phyloP scores from a whole-genome alignment of 2,888 invertebrate species.

The Dorcus parallelipipedus region DNA sequence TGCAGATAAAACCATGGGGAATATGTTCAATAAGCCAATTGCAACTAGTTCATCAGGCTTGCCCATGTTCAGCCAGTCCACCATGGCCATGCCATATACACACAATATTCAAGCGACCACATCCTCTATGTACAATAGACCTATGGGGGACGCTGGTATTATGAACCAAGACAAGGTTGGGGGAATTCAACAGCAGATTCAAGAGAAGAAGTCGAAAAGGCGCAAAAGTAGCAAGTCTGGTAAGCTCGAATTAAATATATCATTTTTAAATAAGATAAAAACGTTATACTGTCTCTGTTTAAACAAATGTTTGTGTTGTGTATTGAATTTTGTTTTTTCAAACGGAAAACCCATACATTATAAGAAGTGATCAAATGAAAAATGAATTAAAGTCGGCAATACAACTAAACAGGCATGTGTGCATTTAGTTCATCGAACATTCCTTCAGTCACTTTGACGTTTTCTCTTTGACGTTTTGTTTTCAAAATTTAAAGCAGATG shows the following conservation, averaged over 20 bases:
- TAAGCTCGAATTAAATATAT: slow-evolving; percentile 5
- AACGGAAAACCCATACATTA: too few species aligned
- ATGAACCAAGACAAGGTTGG: slow-evolving; percentile 20
- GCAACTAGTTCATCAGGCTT: slow-evolving; percentile 35
- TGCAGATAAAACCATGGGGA: slow-evolving; percentile 39
- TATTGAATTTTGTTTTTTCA: too few species aligned
- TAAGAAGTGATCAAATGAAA: too few species aligned
- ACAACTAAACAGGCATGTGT: too few species aligned
- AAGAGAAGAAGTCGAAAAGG: slow-evolving; percentile 39
- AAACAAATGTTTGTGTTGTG: too few species aligned
- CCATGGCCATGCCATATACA: slow-evolving; percentile 39
- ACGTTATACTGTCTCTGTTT: too few species aligned
- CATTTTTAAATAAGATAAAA: background rate
- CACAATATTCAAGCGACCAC: slow-evolving; percentile 37
- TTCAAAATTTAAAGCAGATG: too few species aligned
- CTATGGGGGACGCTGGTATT: slow-evolving; percentile 34
- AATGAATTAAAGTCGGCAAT: too few species aligned
- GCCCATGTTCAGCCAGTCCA: slow-evolving; percentile 44
- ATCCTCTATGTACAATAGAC: slow-evolving; percentile 38
- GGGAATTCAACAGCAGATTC: slow-evolving; percentile 19
- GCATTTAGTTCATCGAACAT: too few species aligned
- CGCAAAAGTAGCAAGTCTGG: slow-evolving; percentile 34
- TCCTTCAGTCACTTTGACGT: too few species aligned
- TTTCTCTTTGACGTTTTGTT: too few species aligned
- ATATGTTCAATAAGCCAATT: slow-evolving; percentile 43